A percentile compares a stretch with the other conserved stretches of the same genome.
These are phyloP conservation scores for Brevimyrus niger DNA, from an alignment of 2,113 vertebrate species.

Conservation along the genomic window DNA sequence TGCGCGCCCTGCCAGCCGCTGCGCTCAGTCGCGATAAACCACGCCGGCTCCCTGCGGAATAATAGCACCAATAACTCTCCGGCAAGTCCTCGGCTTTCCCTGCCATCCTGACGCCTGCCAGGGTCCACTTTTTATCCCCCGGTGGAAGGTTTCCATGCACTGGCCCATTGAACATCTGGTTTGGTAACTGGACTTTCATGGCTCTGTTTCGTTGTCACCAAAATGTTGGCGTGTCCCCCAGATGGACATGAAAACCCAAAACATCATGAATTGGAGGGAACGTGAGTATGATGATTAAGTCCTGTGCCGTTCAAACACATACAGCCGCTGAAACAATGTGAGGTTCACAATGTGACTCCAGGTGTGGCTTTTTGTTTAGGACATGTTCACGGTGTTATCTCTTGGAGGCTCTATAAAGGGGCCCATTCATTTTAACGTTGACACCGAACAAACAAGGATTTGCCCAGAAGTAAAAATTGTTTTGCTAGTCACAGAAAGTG, in stretches of 20 bases:
- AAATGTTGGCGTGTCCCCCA: not conserved
- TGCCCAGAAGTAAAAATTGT: not conserved
- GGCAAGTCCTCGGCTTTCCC: not conserved
- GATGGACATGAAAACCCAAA: not conserved
- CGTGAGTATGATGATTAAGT: not conserved
- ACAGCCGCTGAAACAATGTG: not conserved
- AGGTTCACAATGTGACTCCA: too few relatives aligned
- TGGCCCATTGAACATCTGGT: not conserved
- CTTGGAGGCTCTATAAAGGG: not conserved
- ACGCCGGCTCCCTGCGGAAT: not conserved
- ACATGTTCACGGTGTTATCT: not conserved
- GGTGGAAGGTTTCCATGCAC: not conserved
- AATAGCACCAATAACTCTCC: not conserved
- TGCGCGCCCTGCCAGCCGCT: slow-evolving; percentile 26
- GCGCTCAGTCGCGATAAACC: slow-evolving; percentile 20
- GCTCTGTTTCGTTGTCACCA: not conserved
- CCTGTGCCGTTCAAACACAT: not conserved
- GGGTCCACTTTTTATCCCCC: not conserved
- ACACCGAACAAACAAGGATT: not conserved
- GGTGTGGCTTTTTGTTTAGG: not conserved
- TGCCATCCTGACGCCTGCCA: not conserved
- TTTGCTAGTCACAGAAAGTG: not conserved
- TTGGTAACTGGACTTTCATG: not conserved
- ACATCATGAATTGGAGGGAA: not conserved
- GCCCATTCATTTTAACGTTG: not conserved